These are phyloP conservation scores for Chiroxiphia lanceolata DNA, from an alignment of 2,797 vertebrate species.

Conservation along the genomic window DNA sequence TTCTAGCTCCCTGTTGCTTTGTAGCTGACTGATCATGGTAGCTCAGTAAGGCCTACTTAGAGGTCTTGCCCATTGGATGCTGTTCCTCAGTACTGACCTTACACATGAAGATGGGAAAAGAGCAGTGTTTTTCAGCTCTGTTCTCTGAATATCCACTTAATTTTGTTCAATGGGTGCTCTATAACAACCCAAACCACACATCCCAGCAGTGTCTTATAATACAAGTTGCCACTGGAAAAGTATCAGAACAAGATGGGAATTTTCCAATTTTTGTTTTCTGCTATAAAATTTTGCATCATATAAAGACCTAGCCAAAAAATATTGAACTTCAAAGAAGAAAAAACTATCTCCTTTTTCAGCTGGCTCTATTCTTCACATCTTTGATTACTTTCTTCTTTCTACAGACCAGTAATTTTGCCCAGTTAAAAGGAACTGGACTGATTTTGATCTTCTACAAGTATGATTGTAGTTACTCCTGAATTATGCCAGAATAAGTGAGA, in stretches of 20 bases:
- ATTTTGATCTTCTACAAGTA: background rate
- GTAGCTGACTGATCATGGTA: background rate
- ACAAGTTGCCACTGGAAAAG: background rate
- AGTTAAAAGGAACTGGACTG: background rate
- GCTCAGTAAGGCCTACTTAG: background rate
- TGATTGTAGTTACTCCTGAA: background rate
- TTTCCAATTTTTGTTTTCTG: background rate
- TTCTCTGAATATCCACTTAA: background rate
- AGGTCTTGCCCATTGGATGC: background rate
- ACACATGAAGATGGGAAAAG: background rate
- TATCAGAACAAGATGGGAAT: background rate
- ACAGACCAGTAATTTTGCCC: background rate
- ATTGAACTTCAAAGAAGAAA: background rate
- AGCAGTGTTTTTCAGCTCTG: background rate
- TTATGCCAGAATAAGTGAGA: background rate
- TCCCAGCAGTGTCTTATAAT: background rate
- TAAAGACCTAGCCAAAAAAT: background rate
- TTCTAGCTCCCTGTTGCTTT: accelerated
- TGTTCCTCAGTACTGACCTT: background rate
- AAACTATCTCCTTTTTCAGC: background rate
- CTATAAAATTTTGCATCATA: background rate
- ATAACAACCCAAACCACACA: background rate
- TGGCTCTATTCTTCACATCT: background rate
- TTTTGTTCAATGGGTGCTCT: background rate
- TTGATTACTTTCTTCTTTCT: background rate